Evolutionary conservation across 2,888 invertebrate genomes (phyloP).

Genomic region (Caenorhabditis sp.): DNA sequence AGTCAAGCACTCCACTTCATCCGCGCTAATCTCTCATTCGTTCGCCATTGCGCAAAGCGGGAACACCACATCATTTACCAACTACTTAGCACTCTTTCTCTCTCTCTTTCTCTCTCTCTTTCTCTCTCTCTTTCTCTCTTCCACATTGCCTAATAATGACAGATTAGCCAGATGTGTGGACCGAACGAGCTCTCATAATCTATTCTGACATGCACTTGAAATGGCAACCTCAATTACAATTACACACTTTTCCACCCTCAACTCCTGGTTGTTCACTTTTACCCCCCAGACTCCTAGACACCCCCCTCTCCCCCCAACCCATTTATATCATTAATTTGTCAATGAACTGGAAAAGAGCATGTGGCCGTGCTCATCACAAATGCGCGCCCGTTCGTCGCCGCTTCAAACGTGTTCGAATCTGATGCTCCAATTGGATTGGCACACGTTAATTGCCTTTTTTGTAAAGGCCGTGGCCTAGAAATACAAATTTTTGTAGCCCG

Average conservation of each 20-base stretch:
- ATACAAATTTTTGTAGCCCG: too few relatives aligned
- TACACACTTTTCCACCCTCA: neutral
- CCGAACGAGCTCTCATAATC: constrained; percentile 26
- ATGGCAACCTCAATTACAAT: neutral
- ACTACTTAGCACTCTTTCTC: too few relatives aligned
- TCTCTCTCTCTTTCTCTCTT: neutral
- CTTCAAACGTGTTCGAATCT: too few relatives aligned
- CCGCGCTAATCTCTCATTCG: too few relatives aligned
- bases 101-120: neutral
- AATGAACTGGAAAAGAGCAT: constrained; percentile 35
- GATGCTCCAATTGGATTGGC: too few relatives aligned
- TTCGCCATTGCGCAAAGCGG: too few relatives aligned
- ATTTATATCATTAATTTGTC: too few relatives aligned
- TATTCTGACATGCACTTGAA: constrained; percentile 44
- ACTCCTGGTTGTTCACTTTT: neutral
- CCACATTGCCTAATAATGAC: constrained; percentile 54
- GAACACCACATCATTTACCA: too few relatives aligned
- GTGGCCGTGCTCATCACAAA: constrained; percentile 33
- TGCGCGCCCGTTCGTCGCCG: too few relatives aligned
- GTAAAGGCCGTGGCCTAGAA: too few relatives aligned
- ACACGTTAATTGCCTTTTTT: too few relatives aligned
- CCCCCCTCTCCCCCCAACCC: neutral
- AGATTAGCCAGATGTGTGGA: constrained; percentile 56
- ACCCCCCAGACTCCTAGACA: neutral
- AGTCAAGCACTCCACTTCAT: too few relatives aligned